Evolutionary conservation across 2,797 vertebrate species (phyloP), one percentile per base, ranked within the genome.

Genomic region (Ceyx erithaca): DNA sequence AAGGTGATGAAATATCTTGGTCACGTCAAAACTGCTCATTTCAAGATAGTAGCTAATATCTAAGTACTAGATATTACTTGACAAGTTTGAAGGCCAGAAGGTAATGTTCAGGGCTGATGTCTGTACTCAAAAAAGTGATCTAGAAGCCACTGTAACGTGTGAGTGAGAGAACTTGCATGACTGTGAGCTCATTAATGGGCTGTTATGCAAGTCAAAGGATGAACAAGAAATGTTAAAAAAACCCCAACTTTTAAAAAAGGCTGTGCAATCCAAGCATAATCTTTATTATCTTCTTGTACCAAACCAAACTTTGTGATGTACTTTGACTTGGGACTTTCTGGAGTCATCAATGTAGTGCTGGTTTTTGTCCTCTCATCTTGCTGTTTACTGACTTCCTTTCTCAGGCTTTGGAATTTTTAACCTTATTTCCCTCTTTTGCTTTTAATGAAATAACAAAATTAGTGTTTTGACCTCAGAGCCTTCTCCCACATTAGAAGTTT

Each of bases 231-330:
- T 22, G 31, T 64, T 87, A 48, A 72, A 64, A 82, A 30, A 43
- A 37, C 5, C 37, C 37, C 37, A 37, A 8, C 9, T 13, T 37
- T 54, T 6, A 1, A 45, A 66, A 77, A 57, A n/a, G 6, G 26
- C 43, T 41, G 7, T 63, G 23, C 64, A 82, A 20, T 67, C 52
- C 52, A 41, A 84, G 43, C 17, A 23, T 78, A 28, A 43, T 79
- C 43, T 83, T 89, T 85, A 63, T 87, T 21, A 72, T 92, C 55
- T 49, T 63, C 3, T 28, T 75, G 67, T 94, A 91, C 57, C 73
- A 85, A 85, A 94, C 81, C 41, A 91, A 90, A 73, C 70, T 49
- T 73, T 66, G 14, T 48, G 40, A 79, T 70, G 61, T 81, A 40
- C 71, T 86, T 88, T 6, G 8, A 54, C 51, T 49, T 72, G 6